These are phyloP conservation scores for Poeciliopsis prolifica DNA, from an alignment of 2,113 vertebrate genomes.

Conservation along the genomic window DNA sequence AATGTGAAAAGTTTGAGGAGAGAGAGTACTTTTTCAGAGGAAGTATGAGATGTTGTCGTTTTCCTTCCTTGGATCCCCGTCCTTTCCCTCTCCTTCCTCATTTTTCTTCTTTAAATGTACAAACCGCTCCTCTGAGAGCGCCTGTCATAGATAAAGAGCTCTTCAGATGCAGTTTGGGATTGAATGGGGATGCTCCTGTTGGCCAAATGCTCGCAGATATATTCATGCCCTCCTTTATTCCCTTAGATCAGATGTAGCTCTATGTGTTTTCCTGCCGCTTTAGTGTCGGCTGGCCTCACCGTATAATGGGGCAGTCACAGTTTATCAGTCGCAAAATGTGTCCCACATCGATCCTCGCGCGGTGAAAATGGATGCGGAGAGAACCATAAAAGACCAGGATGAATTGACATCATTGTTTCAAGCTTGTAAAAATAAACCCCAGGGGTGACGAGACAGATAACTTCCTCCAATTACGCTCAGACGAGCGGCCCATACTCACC, in stretches of 20 bases:
- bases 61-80: constrained; percentile 38
- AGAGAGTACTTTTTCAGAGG: constrained; percentile 44
- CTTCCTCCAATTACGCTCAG: constrained; percentile 42
- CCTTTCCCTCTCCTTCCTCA: constrained; percentile 32
- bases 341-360: constrained; percentile 45
- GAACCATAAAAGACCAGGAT: constrained; percentile 41
- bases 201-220: constrained; percentile 8
- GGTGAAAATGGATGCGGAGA: constrained; percentile 37
- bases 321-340: constrained; percentile 52
- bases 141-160: constrained; percentile 54
- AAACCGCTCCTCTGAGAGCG: constrained; percentile 42
- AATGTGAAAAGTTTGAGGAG: no score
- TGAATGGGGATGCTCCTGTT: constrained; percentile 45
- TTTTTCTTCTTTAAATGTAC: constrained; percentile 36
- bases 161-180: constrained; percentile 34
- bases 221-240: constrained; percentile 48
- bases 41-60: constrained; percentile 68
- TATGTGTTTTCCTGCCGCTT: background rate
- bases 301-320: constrained; percentile 25
- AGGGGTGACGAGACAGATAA: constrained; percentile 11
- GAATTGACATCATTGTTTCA: constrained; percentile 48
- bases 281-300: constrained; percentile 23
- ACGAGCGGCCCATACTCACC: background rate
- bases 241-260: constrained; percentile 6
- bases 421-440: constrained; percentile 27